These are phyloP conservation scores for Argyrosomus regius DNA, from an alignment of 2,797 vertebrate genomes.

Conservation along the genomic window DNA sequence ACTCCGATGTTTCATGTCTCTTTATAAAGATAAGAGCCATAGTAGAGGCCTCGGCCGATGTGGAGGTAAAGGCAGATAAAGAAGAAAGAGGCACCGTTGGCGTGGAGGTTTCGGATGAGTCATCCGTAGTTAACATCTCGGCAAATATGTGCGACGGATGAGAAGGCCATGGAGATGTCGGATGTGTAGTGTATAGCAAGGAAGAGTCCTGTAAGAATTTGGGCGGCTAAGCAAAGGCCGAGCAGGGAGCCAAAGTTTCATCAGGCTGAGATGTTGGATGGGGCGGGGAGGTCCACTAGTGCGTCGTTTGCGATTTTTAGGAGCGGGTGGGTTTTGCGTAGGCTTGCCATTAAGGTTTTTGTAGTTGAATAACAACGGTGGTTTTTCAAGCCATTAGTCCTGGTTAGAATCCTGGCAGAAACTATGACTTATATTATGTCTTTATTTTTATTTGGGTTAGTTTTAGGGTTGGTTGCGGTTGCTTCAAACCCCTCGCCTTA, in stretches of 20 bases:
- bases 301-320: constrained; percentile 61
- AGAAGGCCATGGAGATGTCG: constrained; percentile 54
- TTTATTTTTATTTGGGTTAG: background rate
- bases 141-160: constrained; percentile 48
- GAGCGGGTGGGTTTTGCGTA: constrained; percentile 67
- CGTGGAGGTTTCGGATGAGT: constrained; percentile 39
- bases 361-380: constrained; percentile 78
- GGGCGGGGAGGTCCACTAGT: constrained; percentile 43
- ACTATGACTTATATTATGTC: constrained; percentile 58
- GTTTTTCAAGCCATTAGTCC: constrained; percentile 72
- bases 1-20: constrained; percentile 71
- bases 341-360: constrained; percentile 65
- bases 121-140: constrained; percentile 69
- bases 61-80: constrained; percentile 71
- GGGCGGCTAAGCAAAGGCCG: accelerated
- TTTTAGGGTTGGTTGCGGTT: constrained; percentile 49
- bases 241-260: constrained; percentile 75
- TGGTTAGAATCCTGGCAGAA: constrained; percentile 65
- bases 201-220: constrained; percentile 50
- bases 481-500: constrained; percentile 68
- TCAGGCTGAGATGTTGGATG: constrained; percentile 55
- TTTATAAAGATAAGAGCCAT: constrained; percentile 49
- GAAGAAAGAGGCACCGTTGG: constrained; percentile 71
- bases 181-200: constrained; percentile 70
- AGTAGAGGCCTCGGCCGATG: constrained; percentile 50